Evolutionary conservation across 2,797 vertebrate genomes (phyloP).

Genomic region (Choloepus didactylus): DNA sequence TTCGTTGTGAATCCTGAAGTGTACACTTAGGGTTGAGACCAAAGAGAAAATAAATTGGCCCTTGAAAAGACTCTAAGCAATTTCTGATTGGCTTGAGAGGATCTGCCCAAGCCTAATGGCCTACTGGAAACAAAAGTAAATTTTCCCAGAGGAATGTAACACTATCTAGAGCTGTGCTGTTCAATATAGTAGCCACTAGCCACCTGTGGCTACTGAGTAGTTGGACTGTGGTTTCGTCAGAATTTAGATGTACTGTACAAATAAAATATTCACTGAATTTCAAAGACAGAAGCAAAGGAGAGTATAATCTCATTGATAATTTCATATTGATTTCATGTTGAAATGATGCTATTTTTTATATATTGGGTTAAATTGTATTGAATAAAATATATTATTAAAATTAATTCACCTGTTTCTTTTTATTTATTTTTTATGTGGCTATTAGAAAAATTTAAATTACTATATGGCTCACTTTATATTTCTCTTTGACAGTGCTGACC

Average conservation of each 20-base stretch:
- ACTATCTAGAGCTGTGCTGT: accelerated
- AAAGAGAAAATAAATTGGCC: not conserved
- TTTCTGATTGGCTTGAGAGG: not conserved
- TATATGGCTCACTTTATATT: not conserved
- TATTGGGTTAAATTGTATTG: not conserved
- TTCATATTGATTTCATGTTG: not conserved
- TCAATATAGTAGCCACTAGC: too few relatives aligned
- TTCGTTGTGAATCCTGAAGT: not conserved
- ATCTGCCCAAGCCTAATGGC: not conserved
- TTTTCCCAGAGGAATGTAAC: not conserved
- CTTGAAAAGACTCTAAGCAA: not conserved
- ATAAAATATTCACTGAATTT: not conserved
- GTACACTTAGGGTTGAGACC: too few relatives aligned
- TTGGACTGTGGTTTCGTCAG: not conserved
- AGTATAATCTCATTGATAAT: not conserved
- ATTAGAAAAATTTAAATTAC: not conserved
- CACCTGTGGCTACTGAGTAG: not conserved
- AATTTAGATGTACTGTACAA: not conserved
- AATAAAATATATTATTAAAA: not conserved
- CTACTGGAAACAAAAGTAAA: not conserved
- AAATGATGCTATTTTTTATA: not conserved
- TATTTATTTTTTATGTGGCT: not conserved
- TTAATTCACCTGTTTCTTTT: not conserved
- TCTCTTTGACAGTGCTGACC: not conserved
- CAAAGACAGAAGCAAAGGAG: not conserved